phyloP scores from a whole-genome alignment of 2,888 invertebrate species.

The Smittia aterrima region DNA sequence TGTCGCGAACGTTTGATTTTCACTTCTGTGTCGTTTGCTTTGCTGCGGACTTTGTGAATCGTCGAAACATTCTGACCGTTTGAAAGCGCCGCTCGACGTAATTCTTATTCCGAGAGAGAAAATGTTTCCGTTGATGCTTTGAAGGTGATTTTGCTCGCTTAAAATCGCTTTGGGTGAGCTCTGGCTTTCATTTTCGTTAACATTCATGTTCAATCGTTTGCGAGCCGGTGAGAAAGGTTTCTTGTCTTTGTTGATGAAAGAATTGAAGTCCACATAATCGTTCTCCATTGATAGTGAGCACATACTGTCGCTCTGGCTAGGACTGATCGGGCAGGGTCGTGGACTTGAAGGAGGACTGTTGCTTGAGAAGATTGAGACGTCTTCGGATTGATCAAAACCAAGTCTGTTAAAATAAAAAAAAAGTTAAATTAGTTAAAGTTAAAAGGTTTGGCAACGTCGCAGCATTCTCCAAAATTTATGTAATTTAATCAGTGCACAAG shows the following conservation, averaged over 20 bases:
- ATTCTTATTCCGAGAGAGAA: neutral
- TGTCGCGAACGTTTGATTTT: conserved; percentile 3
- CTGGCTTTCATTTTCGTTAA: neutral
- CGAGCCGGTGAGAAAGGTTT: conserved; percentile 34
- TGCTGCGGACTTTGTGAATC: conserved; percentile 1
- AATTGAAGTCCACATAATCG: conserved; percentile 9
- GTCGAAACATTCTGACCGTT: neutral
- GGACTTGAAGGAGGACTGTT: conserved; percentile 45
- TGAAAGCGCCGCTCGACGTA: neutral
- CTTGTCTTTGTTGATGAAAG: conserved; percentile 23
- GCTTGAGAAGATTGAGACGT: conserved; percentile 51
- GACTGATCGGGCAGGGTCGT: conserved; percentile 44
- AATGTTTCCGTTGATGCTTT: neutral
- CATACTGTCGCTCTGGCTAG: conserved; percentile 39
- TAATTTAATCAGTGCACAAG: neutral
- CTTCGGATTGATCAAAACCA: conserved; percentile 46
- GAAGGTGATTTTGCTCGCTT: neutral
- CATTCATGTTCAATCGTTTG: conserved; percentile 27
- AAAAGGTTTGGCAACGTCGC: neutral
- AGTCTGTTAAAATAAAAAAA: neutral
- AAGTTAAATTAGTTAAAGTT: neutral
- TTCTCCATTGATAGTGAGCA: conserved; percentile 20
- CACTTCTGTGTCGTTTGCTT: conserved; percentile 6
- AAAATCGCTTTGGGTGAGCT: neutral
- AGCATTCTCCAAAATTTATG: neutral